Base-by-base conservation (phyloP, 53 echinoderm and acorn worm species). In the Luidia sarsii region DNA sequence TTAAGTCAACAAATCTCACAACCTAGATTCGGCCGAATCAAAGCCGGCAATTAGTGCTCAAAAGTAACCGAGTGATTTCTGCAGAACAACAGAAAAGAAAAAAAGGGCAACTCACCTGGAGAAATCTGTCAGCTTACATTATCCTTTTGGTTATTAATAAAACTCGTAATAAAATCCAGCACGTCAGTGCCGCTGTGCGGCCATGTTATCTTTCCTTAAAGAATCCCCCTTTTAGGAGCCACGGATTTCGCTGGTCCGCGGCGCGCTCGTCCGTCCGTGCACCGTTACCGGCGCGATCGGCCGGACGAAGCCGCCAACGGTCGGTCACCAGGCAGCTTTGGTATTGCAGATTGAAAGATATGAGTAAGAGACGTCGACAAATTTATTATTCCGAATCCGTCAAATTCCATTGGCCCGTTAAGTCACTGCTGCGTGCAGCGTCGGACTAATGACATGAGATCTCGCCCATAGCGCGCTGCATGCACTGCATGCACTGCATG, bases 241-340 rank as follows among this genome's bases (percentile, higher is more conserved):
- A n/a, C n/a, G n/a, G n/a, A n/a, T n/a, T n/a, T n/a, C n/a, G n/a
- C n/a, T n/a, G n/a, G n/a, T n/a, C n/a, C n/a, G n/a, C n/a, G n/a
- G n/a, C n/a, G n/a, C n/a, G n/a, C 77, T 77, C 60, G 77, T 61
- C 18, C 41, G 24, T 61, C 43, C 77, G 41, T 37, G 77, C 77
- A 16, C 45, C 28, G 10, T 43, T 16, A 28, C 25, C 67, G 28
- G 6, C 7, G 39, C 24, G 43, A 38, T 28, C 0, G 18, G 24
- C 11, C 4, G 39, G 15, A 37, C 38, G 30, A n/a, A n/a, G 4
- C 38, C 24, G 22, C 15, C 20, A 46, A 19, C 27, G 77, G 31
- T 30, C 28, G 77, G 48, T 43, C 31, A 77, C 77, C 77, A 77
- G 70, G 31, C 51, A 49, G 33, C 46, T 39, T 74, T 56, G 57